Evolutionary conservation across 2,888 invertebrate species (phyloP).

Genomic region (Lutraria lutraria): DNA sequence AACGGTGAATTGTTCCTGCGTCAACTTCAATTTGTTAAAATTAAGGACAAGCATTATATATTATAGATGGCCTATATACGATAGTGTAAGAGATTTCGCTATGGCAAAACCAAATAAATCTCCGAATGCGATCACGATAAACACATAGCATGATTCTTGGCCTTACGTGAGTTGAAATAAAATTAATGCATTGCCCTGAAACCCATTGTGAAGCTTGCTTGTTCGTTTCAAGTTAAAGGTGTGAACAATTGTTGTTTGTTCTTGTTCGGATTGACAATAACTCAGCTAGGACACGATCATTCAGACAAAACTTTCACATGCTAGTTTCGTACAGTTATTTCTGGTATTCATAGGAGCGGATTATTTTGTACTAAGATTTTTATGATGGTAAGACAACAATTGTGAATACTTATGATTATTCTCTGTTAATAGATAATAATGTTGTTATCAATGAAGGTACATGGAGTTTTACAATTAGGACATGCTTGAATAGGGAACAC

Average conservation of each 20-base stretch:
- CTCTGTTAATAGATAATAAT: too few species aligned
- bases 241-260: conserved; percentile 7
- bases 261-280: conserved; percentile 10
- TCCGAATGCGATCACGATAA: background rate
- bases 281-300: background rate
- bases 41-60: background rate
- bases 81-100: too few species aligned
- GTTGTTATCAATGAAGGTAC: too few species aligned
- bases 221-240: conserved; percentile 13
- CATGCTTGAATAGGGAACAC: too few species aligned
- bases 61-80: background rate
- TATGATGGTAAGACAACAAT: background rate
- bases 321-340: background rate
- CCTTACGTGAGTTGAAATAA: background rate
- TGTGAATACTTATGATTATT: too few species aligned
- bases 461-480: too few species aligned
- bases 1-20: background rate
- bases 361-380: background rate
- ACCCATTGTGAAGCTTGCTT: background rate
- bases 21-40: background rate
- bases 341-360: background rate
- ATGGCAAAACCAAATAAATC: background rate
- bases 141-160: background rate
- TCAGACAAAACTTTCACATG: background rate
- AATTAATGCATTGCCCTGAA: conserved; percentile 15